Evolutionary conservation across 1,140 invertebrate species (phyloP).

Genomic region (Drosophila eugracilis): DNA sequence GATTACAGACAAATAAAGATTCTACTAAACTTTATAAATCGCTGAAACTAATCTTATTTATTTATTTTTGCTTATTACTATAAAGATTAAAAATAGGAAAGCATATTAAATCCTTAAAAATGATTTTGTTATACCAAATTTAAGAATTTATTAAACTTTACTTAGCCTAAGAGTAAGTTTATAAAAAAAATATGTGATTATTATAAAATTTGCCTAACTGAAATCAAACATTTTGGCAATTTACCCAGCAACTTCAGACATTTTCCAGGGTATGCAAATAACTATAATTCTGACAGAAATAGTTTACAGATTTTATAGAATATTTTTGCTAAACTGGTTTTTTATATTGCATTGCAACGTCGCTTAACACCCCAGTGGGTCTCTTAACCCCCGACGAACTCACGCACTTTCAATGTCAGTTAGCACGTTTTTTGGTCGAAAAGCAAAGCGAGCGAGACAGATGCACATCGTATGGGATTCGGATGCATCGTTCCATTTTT

Average conservation of each 20-base stretch:
- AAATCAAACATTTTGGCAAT: not conserved
- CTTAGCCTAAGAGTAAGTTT: too few species aligned
- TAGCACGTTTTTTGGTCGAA: conserved; percentile 26
- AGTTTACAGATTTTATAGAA: conserved; percentile 25
- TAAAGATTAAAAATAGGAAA: too few species aligned
- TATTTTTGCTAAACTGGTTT: conserved; percentile 60
- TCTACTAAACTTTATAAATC: too few species aligned
- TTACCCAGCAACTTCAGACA: not conserved
- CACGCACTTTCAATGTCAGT: conserved; percentile 40
- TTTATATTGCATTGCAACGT: conserved; percentile 24
- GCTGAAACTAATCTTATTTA: too few species aligned
- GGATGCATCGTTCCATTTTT: not conserved
- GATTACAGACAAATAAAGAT: too few species aligned
- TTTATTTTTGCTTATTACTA: too few species aligned
- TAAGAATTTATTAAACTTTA: too few species aligned
- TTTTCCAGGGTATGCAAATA: conserved; percentile 25
- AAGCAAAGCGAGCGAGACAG: conserved; percentile 2
- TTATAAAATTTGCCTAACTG: not conserved
- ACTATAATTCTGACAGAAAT: conserved; percentile 24
- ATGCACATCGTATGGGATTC: not conserved
- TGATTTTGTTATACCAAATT: too few species aligned
- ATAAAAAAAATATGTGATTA: too few species aligned
- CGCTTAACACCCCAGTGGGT: conserved; percentile 1
- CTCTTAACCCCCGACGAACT: not conserved
- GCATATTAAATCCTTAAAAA: too few species aligned